These are phyloP conservation scores for Cardiocondyla obscurior DNA, from an alignment of 1,140 invertebrate genomes.

Conservation along the genomic window DNA sequence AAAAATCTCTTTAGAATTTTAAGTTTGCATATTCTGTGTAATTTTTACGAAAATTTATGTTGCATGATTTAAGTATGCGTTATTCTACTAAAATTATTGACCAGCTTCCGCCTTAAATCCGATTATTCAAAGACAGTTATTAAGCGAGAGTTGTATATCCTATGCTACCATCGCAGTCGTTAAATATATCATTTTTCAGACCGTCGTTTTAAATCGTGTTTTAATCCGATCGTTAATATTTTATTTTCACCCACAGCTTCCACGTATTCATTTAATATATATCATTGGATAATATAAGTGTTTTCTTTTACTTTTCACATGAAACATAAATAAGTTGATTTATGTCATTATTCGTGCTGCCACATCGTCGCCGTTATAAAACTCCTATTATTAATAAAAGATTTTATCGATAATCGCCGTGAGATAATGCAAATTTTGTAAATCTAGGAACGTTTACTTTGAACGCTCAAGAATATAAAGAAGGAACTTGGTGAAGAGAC, in stretches of 20 bases:
- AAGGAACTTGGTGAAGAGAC: neutral
- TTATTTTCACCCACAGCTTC: neutral
- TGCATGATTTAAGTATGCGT: neutral
- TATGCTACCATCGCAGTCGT: neutral
- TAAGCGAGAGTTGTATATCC: constrained; percentile 11
- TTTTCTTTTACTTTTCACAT: constrained; percentile 1
- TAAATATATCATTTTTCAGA: constrained; percentile 37
- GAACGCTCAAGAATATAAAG: constrained; percentile 1
- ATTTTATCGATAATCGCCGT: neutral
- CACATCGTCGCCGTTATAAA: too few relatives aligned
- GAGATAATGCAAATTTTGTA: neutral
- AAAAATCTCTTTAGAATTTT: too few relatives aligned
- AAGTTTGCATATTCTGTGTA: neutral
- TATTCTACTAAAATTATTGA: neutral
- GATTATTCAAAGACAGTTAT: constrained; percentile 15
- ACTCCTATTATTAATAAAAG: neutral
- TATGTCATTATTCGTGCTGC: too few relatives aligned
- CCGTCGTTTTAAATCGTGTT: constrained; percentile 5
- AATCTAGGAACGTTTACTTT: neutral
- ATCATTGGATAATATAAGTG: constrained; percentile 20
- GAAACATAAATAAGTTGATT: constrained; percentile 9
- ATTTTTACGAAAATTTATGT: constrained; percentile 25
- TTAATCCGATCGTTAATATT: constrained; percentile 45
- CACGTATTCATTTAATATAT: constrained; percentile 27
- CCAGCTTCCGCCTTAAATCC: constrained; percentile 17